Percentiles rank a stretch among this genome's conserved stretches.
These are phyloP conservation scores for Meloidogyne chitwoodi DNA, from an alignment of 1,140 invertebrate genomes.

Conservation along the genomic window DNA sequence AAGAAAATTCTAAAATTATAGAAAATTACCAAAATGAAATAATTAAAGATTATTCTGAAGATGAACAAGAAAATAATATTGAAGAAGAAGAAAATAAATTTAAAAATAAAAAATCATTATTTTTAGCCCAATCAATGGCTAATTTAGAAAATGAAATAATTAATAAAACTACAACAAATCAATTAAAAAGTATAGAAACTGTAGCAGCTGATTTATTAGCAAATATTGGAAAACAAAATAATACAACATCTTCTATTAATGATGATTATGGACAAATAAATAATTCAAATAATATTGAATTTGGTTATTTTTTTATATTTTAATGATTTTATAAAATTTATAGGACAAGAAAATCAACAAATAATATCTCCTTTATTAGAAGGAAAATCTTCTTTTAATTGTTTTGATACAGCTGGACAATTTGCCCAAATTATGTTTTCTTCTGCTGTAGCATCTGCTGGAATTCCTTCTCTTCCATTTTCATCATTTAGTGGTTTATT, in stretches of 20 bases:
- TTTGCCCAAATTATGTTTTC: constrained; percentile 23
- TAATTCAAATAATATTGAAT: not conserved
- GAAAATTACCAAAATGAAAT: not conserved
- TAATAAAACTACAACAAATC: not conserved
- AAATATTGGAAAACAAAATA: constrained; percentile 29
- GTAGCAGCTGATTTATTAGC: constrained; percentile 28
- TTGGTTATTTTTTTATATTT: too few species aligned
- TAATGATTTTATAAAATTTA: not conserved
- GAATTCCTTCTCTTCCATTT: not conserved
- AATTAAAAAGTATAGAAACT: not conserved
- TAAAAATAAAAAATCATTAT: not conserved
- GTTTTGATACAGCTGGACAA: not conserved
- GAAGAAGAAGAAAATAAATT: not conserved
- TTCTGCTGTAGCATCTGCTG: not conserved
- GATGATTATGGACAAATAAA: not conserved
- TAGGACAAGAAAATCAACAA: not conserved
- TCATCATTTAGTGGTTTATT: not conserved
- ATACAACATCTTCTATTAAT: not conserved
- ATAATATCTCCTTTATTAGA: not conserved
- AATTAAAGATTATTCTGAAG: not conserved
- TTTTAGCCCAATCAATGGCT: not conserved
- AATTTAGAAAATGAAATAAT: not conserved
- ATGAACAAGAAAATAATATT: not conserved
- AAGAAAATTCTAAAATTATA: not conserved
- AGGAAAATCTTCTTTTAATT: not conserved